Percentiles rank a stretch among this genome's conserved stretches.
phyloP scores from a whole-genome alignment of 2,888 invertebrate genomes.

The Drosophila bunnanda region DNA sequence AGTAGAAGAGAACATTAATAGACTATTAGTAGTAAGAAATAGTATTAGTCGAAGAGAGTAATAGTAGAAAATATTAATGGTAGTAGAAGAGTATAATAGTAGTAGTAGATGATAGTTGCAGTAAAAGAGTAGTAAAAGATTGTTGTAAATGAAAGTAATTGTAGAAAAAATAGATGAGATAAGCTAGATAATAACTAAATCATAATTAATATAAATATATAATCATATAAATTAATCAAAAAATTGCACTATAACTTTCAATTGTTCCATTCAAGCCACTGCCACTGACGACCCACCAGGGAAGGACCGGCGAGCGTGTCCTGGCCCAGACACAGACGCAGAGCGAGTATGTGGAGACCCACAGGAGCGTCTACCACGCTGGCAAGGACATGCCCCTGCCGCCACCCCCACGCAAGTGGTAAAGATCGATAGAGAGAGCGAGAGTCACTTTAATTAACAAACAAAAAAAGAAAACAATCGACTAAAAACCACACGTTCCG shows the following conservation, averaged over 20 bases:
- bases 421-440: slow-evolving; percentile 36
- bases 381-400: slow-evolving; percentile 68
- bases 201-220: not conserved
- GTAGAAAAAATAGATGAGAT: no score
- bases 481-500: slow-evolving; percentile 13
- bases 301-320: slow-evolving; percentile 68
- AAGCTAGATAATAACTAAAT: no score
- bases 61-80: not conserved
- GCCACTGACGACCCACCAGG: slow-evolving; percentile 69
- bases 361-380: slow-evolving; percentile 74
- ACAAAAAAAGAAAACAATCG: not conserved
- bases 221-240: not conserved
- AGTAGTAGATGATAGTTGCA: not conserved
- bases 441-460: slow-evolving; percentile 12
- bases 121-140: not conserved
- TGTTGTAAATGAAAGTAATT: no score
- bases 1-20: not conserved
- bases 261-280: slow-evolving; percentile 63
- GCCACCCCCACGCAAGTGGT: slow-evolving; percentile 78
- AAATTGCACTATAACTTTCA: not conserved
- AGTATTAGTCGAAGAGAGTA: not conserved
- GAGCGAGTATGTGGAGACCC: slow-evolving; percentile 83
- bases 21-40: not conserved
- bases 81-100: not conserved
- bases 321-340: slow-evolving; percentile 83